Evolutionary conservation across 2,113 vertebrate genomes (phyloP).

Genomic region (Cryptotis parvus): DNA sequence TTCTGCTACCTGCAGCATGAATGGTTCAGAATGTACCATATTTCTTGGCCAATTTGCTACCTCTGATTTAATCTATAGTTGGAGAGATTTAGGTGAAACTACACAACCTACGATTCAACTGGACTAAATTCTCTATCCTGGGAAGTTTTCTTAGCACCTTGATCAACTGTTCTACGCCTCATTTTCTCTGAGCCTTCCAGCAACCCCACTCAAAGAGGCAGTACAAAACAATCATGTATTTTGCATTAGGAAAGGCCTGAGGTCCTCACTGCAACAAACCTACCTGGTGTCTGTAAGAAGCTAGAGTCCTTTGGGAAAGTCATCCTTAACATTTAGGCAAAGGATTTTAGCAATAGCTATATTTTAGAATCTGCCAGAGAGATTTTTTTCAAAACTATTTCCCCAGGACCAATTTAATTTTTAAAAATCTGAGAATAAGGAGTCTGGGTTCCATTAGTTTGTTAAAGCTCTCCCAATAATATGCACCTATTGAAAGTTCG

Average conservation of each 20-base stretch:
- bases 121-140: not conserved
- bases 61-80: not conserved
- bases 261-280: not conserved
- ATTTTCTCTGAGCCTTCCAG: not conserved
- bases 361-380: conserved; percentile 9
- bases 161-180: not conserved
- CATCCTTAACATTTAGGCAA: not conserved
- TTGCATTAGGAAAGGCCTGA: not conserved
- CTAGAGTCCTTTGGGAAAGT: not conserved
- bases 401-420: conserved; percentile 41
- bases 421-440: not conserved
- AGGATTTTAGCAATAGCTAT: not conserved
- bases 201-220: not conserved
- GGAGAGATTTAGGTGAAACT: not conserved
- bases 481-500: not conserved
- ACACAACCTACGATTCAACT: not conserved
- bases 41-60: not conserved
- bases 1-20: not conserved
- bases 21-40: not conserved
- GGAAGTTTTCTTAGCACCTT: not conserved
- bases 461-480: not conserved
- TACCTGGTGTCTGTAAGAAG: not conserved
- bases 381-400: conserved; percentile 39
- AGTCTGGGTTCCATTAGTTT: not conserved
- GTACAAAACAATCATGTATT: not conserved